A percentile compares a stretch with the other conserved stretches of the same genome.
These are phyloP conservation scores for Amphibalanus amphitrite DNA, from an alignment of 1,140 invertebrate species.

Conservation along the genomic window DNA sequence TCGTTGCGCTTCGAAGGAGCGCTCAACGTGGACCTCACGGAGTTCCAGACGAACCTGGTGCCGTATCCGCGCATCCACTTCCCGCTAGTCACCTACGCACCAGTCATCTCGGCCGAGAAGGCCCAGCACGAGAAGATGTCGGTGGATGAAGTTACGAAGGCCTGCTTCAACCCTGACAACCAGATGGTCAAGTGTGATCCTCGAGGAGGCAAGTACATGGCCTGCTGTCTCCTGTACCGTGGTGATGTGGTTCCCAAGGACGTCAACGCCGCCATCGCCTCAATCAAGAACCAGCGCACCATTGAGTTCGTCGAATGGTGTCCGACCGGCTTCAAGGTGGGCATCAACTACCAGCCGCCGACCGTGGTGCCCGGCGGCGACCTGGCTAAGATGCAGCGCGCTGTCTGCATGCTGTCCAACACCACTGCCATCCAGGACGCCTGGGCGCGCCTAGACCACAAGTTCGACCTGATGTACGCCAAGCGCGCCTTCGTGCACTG, in stretches of 20 bases:
- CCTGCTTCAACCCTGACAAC: constrained; percentile 63
- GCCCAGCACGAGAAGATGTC: constrained; percentile 63
- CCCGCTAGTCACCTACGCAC: constrained; percentile 66
- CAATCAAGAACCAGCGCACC: constrained; percentile 44
- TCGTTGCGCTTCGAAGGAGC: constrained; percentile 59
- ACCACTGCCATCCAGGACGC: constrained; percentile 52
- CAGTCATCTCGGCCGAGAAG: constrained; percentile 65
- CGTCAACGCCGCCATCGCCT: constrained; percentile 64
- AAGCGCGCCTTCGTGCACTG: constrained; percentile 60
- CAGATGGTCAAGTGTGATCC: constrained; percentile 86
- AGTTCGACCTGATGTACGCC: constrained; percentile 38
- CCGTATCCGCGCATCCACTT: constrained; percentile 69
- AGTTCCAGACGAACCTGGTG: constrained; percentile 76
- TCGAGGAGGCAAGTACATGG: constrained; percentile 43
- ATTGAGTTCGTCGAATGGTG: constrained; percentile 43
- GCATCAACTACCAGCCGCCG: constrained; percentile 64
- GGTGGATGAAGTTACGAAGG: constrained; percentile 71
- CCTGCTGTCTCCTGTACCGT: constrained; percentile 31
- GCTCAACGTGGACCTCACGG: constrained; percentile 73
- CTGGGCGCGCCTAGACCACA: constrained; percentile 38
- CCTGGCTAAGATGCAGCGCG: constrained; percentile 43
- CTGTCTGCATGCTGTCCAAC: constrained; percentile 59
- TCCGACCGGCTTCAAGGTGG: constrained; percentile 31
- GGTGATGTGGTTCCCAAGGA: constrained; percentile 37
- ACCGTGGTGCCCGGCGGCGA: constrained; percentile 67